Evolutionary conservation across 2,888 invertebrate genomes (phyloP).

Genomic region (Pollenia angustigena): DNA sequence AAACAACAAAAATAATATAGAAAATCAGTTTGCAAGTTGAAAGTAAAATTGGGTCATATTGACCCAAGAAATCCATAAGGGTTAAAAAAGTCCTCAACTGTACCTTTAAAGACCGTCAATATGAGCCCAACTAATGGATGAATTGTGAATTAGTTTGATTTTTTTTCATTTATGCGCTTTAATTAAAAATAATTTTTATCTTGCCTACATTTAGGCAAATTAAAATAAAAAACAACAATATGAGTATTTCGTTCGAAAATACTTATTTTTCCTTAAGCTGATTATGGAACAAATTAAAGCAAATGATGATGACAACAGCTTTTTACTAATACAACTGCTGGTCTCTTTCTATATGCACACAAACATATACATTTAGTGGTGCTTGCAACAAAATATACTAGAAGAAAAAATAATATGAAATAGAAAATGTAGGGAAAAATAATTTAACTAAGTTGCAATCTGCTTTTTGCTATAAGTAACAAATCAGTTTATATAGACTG

Average conservation of each 20-base stretch:
- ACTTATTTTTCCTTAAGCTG: constrained; percentile 44
- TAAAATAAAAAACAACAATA: constrained; percentile 25
- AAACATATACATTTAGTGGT: neutral
- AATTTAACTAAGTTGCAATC: constrained; percentile 49
- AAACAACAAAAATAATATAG: too few relatives aligned
- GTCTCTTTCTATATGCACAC: neutral
- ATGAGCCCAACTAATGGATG: constrained; percentile 1
- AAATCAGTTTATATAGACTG: neutral
- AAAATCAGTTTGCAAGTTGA: too few relatives aligned
- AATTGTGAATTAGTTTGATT: neutral
- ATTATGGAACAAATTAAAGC: constrained; percentile 49
- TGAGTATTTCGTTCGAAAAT: neutral
- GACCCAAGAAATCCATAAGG: neutral
- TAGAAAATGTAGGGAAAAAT: constrained; percentile 7
- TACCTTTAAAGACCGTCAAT: neutral
- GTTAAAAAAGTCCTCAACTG: neutral
- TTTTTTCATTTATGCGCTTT: neutral
- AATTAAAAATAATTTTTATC: constrained; percentile 31
- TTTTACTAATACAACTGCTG: constrained; percentile 2
- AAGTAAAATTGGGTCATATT: too few relatives aligned
- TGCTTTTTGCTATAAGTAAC: constrained; percentile 48
- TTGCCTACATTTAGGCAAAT: constrained; percentile 34
- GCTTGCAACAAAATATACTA: neutral
- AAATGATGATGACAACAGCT: constrained; percentile 45
- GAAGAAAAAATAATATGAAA: neutral